A percentile compares a stretch with the other conserved stretches of the same genome.
Conservation (phyloP, 2,797 vertebrate species). For the Sebastiscus tertius region DNA sequence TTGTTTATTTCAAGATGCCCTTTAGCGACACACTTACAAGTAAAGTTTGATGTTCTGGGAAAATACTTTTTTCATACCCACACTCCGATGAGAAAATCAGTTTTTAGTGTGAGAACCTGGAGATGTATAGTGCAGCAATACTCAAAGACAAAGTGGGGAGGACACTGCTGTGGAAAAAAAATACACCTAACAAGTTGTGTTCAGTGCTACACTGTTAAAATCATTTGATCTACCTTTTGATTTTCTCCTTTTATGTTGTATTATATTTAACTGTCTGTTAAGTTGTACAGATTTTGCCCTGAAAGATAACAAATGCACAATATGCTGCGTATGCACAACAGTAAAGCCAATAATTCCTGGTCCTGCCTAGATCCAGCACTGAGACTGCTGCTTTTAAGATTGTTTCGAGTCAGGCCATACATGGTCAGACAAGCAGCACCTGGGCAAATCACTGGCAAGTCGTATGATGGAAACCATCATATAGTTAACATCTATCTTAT, state of each 20-base stretch:
- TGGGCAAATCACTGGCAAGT: not conserved
- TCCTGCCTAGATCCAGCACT: not conserved
- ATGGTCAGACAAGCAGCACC: constrained; percentile 31
- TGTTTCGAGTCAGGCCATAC: constrained; percentile 26
- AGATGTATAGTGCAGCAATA: not conserved
- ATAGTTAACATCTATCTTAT: not conserved
- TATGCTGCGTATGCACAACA: not conserved
- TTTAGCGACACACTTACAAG: not conserved
- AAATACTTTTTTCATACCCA: not conserved
- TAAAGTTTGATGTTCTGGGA: not conserved
- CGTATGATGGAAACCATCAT: not conserved
- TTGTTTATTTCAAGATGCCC: not conserved
- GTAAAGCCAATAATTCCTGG: not conserved
- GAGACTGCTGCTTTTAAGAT: not conserved
- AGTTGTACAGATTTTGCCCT: not conserved
- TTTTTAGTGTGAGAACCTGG: not conserved
- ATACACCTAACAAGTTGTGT: not conserved
- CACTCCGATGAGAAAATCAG: not conserved
- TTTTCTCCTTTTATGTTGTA: not conserved
- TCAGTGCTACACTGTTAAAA: not conserved
- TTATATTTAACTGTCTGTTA: not conserved
- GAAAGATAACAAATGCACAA: not conserved
- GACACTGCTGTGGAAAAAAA: not conserved
- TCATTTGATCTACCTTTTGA: not conserved
- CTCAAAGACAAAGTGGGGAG: not conserved